phyloP scores from a whole-genome alignment of 2,113 vertebrate genomes.

The Hyperoodon ampullatus region DNA sequence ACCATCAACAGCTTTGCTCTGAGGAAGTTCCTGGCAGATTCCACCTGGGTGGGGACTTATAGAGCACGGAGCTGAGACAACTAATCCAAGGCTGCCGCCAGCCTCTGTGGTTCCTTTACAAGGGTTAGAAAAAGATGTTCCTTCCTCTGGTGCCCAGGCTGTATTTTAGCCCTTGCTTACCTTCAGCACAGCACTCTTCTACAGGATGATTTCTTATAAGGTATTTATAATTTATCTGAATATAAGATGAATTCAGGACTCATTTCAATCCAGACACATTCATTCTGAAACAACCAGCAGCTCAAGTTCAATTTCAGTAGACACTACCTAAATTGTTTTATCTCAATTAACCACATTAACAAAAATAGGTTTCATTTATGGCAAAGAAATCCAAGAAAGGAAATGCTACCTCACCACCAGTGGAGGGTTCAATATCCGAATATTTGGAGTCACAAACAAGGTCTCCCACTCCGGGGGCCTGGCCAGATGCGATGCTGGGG shows the following conservation, averaged over 20 bases:
- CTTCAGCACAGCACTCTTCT: not conserved
- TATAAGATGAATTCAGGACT: not conserved
- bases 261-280: not conserved
- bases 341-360: not conserved
- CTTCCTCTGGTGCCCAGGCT: not conserved
- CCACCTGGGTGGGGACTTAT: not conserved
- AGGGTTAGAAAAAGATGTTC: not conserved
- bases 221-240: not conserved
- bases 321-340: not conserved
- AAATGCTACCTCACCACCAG: conserved; percentile 90
- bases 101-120: not conserved
- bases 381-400: conserved; percentile 59
- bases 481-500: conserved; percentile 84
- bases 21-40: not conserved
- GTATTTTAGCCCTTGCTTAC: not conserved
- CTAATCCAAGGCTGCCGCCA: not conserved
- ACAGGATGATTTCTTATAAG: not conserved
- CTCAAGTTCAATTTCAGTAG: not conserved
- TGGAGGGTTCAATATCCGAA: conserved; percentile 91
- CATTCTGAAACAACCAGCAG: not conserved
- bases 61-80: not conserved
- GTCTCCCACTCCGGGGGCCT: conserved; percentile 85
- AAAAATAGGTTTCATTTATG: not conserved
- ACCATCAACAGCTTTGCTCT: not conserved
- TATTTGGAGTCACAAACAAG: conserved; percentile 93